Conservation (phyloP, 2,113 vertebrate species). For the Rhinoptilus africanus region DNA sequence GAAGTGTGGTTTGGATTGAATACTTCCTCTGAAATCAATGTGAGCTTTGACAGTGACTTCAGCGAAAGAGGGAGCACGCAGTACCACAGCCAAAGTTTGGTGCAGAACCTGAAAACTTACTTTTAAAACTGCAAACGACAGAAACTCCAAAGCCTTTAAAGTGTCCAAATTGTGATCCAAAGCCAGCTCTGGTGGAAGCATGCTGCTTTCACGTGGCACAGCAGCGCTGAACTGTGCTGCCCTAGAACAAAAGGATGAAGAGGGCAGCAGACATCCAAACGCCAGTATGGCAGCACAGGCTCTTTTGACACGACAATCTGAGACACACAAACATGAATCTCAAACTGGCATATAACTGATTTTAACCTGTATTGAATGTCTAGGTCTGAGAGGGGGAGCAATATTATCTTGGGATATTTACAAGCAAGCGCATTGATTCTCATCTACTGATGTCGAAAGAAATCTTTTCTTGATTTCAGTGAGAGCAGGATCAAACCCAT, state of each 20-base stretch:
- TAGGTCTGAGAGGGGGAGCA: neutral
- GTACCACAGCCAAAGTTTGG: neutral
- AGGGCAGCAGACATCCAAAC: neutral
- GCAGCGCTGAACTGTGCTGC: neutral
- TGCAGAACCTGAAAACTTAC: neutral
- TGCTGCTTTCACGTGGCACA: neutral
- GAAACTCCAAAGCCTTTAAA: neutral
- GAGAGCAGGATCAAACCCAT: neutral
- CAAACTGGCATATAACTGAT: neutral
- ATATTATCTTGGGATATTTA: neutral
- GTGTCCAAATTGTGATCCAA: neutral
- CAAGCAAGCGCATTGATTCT: neutral
- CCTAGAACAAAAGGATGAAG: neutral
- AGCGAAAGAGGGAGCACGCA: neutral
- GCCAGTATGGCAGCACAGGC: neutral
- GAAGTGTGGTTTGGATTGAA: neutral
- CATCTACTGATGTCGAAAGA: neutral
- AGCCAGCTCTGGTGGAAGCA: neutral
- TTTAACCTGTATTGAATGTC: neutral
- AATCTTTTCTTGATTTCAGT: neutral
- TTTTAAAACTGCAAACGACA: neutral
- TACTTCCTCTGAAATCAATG: neutral
- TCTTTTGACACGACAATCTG: neutral
- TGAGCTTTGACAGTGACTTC: neutral
- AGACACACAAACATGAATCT: neutral